Conservation (phyloP, 2,797 vertebrate genomes). For the Semaprochilodus insignis region DNA sequence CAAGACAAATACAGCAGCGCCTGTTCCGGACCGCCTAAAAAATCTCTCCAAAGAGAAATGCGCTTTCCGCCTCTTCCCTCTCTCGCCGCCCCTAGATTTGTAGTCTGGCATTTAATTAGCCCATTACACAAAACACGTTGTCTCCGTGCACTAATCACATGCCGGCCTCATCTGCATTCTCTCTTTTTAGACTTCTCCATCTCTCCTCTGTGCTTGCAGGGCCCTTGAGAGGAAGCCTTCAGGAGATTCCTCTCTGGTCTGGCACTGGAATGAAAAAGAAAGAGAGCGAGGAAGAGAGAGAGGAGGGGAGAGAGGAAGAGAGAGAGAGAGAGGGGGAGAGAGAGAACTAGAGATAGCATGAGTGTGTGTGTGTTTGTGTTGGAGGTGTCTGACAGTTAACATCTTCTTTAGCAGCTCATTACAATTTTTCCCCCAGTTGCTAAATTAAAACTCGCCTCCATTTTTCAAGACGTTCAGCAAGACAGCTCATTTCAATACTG, state of each 20-base stretch:
- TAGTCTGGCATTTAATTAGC: slow-evolving; percentile 50
- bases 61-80: neutral
- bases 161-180: slow-evolving; percentile 39
- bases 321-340: no score
- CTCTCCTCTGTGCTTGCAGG: slow-evolving; percentile 34
- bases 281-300: neutral
- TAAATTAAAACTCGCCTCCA: neutral
- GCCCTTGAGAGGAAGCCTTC: slow-evolving; percentile 46
- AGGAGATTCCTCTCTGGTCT: slow-evolving; percentile 47
- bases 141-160: slow-evolving; percentile 26
- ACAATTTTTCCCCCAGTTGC: neutral
- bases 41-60: slow-evolving; percentile 4
- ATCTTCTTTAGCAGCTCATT: slow-evolving; percentile 30
- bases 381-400: slow-evolving; percentile 16
- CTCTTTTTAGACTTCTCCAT: slow-evolving; percentile 33
- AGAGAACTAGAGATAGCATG: neutral
- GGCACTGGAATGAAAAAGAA: slow-evolving; percentile 1
- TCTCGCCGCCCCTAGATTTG: slow-evolving; percentile 29
- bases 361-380: neutral
- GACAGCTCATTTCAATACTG: neutral
- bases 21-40: neutral
- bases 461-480: neutral
- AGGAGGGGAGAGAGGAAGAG: neutral
- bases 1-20: no score
- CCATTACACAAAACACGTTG: slow-evolving; percentile 42